Percentiles rank a stretch among this genome's conserved stretches.
Evolutionary conservation across 2,113 vertebrate species (phyloP).

Genomic region (Corythaixoides concolor): DNA sequence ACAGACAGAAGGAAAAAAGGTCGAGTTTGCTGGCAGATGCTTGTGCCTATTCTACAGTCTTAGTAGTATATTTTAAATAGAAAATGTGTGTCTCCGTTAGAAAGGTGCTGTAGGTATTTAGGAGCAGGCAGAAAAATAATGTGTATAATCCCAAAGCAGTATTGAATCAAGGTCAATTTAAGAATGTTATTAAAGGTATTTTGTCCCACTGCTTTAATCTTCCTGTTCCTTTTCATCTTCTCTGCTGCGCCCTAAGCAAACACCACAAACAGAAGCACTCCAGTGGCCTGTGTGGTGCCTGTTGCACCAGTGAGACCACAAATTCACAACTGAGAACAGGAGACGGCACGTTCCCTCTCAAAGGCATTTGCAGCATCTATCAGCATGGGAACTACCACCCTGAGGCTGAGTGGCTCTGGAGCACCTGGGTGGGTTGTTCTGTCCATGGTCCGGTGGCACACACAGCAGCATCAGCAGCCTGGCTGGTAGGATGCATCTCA

Average conservation of each 20-base stretch:
- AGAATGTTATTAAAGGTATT: background rate
- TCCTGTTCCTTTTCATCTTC: background rate
- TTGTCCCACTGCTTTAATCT: fast-evolving
- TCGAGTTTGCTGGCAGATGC: background rate
- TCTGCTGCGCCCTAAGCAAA: background rate
- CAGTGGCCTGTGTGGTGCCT: background rate
- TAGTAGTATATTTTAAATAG: conserved; percentile 26
- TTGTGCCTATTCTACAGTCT: background rate
- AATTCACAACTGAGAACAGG: background rate
- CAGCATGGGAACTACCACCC: background rate
- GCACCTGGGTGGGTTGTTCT: fast-evolving
- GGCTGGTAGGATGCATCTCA: background rate
- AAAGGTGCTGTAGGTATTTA: background rate
- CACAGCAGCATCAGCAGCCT: background rate
- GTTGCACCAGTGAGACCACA: background rate
- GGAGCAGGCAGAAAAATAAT: background rate
- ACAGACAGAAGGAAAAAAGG: background rate
- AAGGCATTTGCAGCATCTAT: background rate
- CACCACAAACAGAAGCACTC: background rate
- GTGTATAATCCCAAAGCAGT: background rate
- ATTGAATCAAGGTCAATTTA: background rate
- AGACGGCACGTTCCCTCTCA: fast-evolving
- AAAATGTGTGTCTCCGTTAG: background rate
- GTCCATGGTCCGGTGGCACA: background rate
- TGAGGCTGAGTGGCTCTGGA: background rate